Evolutionary conservation across 2,888 invertebrate species (phyloP), one percentile per base, ranked within the genome.

Genomic region (Baccha elongata): DNA sequence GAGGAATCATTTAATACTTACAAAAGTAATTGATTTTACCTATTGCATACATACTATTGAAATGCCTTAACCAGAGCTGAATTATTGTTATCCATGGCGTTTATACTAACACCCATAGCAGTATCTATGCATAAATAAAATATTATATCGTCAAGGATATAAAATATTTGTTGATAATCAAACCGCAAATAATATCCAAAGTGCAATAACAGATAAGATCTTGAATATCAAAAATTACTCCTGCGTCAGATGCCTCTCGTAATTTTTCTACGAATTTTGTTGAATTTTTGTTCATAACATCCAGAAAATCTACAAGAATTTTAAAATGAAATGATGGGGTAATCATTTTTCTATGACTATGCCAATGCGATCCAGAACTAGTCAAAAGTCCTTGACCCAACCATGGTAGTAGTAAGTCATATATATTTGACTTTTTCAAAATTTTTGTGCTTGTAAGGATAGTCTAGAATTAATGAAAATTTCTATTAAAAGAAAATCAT

Each of bases 101-200:
- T 89, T 7, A 94, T 89, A 64, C 91, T 88, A 1, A 92, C 91
- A 0, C 94, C 94, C 94, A 94, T 94, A 0, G 94, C 94, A 3
- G 94, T 94, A 87, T 94, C 93, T 87, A 23, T 35, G 4, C 4
- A 10, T 68, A 62, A 29, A 42, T n/a, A n/a, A n/a, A 6, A 7
- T 53, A 4, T 15, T 21, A 11, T 35, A 35, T 35, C n/a, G 23
- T 23, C 37, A 44, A 53, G 6, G 11, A 29, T 44, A 17, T 13
- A 1, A 35, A 35, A 35, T 35, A 35, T 15, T 0, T n/a, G 23
- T n/a, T n/a, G 40, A 7, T 0, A 69, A 13, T 85, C 85, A 85
- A 87, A 91, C 92, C 92, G 73, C 92, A 91, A 65, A 92, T 91
- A 4, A 92, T 88, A 85, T 92, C 92, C 72, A 92, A 85, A 0